A percentile compares a stretch with the other conserved stretches of the same genome.
Conservation (phyloP, 2,888 invertebrate species). For the Orthosia gracilis region DNA sequence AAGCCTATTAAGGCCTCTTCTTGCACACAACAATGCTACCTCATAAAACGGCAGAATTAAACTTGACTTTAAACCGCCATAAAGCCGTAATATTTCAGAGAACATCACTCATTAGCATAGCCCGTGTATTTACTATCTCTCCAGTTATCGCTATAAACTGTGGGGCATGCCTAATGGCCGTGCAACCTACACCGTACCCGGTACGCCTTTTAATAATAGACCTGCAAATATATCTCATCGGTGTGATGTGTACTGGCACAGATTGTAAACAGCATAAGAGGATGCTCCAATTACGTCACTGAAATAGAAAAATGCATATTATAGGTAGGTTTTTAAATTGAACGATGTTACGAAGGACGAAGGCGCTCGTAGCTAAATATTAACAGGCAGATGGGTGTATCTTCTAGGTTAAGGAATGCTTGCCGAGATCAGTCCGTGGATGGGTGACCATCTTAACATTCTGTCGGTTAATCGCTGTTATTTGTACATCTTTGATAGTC, state of each 20-base stretch:
- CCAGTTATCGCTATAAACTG: conserved; percentile 41
- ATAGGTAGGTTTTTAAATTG: no score
- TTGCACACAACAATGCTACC: not conserved
- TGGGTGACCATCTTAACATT: no score
- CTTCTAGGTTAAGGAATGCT: no score
- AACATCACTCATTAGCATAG: conserved; percentile 41
- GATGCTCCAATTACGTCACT: conserved; percentile 6
- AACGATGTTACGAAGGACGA: no score
- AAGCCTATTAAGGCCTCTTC: not conserved
- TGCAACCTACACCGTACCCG: conserved; percentile 44
- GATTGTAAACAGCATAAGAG: conserved; percentile 15
- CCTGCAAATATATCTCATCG: conserved; percentile 35
- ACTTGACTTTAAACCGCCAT: conserved; percentile 17
- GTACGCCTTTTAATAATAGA: conserved; percentile 54
- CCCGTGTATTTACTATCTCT: conserved; percentile 24
- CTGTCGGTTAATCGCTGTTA: no score
- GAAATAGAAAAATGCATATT: not conserved
- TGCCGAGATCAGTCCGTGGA: no score
- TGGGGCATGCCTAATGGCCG: conserved; percentile 30
- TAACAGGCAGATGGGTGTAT: no score
- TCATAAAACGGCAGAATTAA: conserved; percentile 23
- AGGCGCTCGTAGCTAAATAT: no score
- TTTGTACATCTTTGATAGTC: no score
- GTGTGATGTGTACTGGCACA: conserved; percentile 15
- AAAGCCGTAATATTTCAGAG: conserved; percentile 24